Base-by-base conservation (phyloP, 2,113 vertebrate species). In the Oreotragus oreotragus region DNA sequence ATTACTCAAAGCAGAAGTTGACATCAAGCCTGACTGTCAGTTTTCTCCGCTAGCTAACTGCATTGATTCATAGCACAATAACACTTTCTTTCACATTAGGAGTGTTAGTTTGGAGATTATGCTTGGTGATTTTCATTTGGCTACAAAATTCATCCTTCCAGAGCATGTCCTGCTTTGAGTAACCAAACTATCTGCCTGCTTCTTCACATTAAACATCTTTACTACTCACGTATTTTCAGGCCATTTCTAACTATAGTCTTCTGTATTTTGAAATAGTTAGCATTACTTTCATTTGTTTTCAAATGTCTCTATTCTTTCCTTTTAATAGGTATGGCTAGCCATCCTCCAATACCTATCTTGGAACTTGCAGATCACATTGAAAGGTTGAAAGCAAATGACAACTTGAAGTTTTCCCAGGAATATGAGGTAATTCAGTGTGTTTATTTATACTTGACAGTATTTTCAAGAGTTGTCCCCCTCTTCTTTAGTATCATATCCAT, bases 371-470 rank as follows among this genome's bases (percentile, higher is more conserved):
- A 99, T 99, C 99, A 99, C 97, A 99, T 99, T 98, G 99, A 99
- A 98, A 99, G 99, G 84, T 96, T 99, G 98, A 99, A 99, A 99
- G 99, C 99, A 92, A 99, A 99, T 95, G 99, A 99, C 98, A 99
- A 99, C 99, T 98, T 99, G 98, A 99, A 99, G 98, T 99, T 99
- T 98, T 99, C 99, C 51, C 99, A 99, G 98, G 99, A 99, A 94
- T 99, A 99, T 96, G 99, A 99, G 99, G 99, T 99, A 99, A 98
- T 88, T 91, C 10, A 36, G 7, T 60, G 51, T 95, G 5, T 51
- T 97, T 21, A n/a, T 51, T 97, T 21, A n/a, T 80, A 43, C 30
- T 58, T 86, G 3, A 60, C 2, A 43, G 23, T 95, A 64, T 80
- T 97, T 88, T 92, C 2, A 91, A 76, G 7, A 64, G 21, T 64